These are phyloP conservation scores for Paradoxurus hermaphroditus DNA, from an alignment of 2,113 vertebrate species.

Conservation along the genomic window DNA sequence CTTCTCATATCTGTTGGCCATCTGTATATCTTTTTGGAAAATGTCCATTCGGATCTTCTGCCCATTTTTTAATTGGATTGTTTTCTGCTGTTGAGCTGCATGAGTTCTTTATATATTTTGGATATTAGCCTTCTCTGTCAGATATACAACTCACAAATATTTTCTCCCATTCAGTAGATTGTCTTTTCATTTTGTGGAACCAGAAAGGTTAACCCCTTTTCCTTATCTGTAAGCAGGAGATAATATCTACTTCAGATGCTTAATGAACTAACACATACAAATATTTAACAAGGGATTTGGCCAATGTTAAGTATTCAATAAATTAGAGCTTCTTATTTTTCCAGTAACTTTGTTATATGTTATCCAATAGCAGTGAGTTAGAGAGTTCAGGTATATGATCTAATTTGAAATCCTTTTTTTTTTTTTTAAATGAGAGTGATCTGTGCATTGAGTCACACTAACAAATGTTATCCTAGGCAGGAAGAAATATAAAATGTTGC, in stretches of 20 bases:
- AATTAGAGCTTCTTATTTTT: neutral
- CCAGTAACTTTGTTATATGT: neutral
- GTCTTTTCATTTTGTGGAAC: neutral
- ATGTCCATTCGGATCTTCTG: neutral
- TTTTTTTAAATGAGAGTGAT: neutral
- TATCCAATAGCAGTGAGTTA: neutral
- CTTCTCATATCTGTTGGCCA: neutral
- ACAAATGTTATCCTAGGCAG: neutral
- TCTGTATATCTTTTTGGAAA: neutral
- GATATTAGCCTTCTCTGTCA: neutral
- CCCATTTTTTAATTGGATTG: neutral
- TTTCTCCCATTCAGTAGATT: neutral
- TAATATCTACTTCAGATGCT: neutral
- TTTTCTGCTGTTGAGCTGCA: neutral
- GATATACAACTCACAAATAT: neutral
- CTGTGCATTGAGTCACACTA: neutral
- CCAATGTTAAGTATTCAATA: neutral
- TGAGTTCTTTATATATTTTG: neutral
- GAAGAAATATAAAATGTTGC: neutral
- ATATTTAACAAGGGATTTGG: neutral
- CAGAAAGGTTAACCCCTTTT: neutral
- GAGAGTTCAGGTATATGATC: neutral
- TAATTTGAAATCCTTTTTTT: constrained; percentile 24
- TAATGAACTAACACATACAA: neutral
- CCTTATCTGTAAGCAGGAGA: neutral